These are phyloP conservation scores for Nephila pilipes DNA, from an alignment of 1,140 invertebrate species.

Conservation along the genomic window DNA sequence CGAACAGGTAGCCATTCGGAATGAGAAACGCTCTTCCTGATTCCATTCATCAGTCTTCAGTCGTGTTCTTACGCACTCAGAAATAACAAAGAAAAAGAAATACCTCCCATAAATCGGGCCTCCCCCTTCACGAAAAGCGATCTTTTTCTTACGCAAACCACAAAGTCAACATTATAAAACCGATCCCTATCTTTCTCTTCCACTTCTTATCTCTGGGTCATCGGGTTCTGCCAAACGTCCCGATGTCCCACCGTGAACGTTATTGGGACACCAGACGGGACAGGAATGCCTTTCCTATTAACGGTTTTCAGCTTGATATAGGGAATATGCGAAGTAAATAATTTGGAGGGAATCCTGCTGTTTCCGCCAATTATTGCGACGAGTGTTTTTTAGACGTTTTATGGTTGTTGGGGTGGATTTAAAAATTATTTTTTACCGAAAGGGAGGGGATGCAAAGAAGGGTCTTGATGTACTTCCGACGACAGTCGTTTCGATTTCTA, in stretches of 20 bases:
- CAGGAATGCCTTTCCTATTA: constrained; percentile 57
- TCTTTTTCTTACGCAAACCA: constrained; percentile 26
- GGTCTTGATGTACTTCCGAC: constrained; percentile 17
- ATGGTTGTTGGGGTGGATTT: constrained; percentile 49
- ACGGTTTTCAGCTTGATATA: constrained; percentile 52
- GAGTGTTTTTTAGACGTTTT: constrained; percentile 23
- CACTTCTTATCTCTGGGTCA: constrained; percentile 69
- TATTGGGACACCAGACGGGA: constrained; percentile 49
- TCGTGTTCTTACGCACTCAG: not conserved
- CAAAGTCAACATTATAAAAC: constrained; percentile 26
- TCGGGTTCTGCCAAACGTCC: constrained; percentile 3
- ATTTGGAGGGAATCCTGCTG: constrained; percentile 19
- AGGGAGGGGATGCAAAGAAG: not conserved
- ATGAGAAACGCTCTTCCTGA: constrained; percentile 22
- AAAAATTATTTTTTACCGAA: not conserved
- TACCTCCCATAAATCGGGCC: constrained; percentile 36
- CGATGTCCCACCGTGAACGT: constrained; percentile 28
- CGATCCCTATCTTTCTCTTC: constrained; percentile 10
- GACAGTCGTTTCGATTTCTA: constrained; percentile 9
- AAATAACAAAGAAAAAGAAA: not conserved
- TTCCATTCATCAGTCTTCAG: not conserved
- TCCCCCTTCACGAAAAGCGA: not conserved
- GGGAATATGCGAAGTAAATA: constrained; percentile 51
- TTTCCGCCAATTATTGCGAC: constrained; percentile 48
- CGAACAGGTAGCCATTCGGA: not conserved